These are phyloP conservation scores for Xiphorhynchus erythropygius DNA, from an alignment of 2,797 vertebrate genomes.

Conservation along the genomic window DNA sequence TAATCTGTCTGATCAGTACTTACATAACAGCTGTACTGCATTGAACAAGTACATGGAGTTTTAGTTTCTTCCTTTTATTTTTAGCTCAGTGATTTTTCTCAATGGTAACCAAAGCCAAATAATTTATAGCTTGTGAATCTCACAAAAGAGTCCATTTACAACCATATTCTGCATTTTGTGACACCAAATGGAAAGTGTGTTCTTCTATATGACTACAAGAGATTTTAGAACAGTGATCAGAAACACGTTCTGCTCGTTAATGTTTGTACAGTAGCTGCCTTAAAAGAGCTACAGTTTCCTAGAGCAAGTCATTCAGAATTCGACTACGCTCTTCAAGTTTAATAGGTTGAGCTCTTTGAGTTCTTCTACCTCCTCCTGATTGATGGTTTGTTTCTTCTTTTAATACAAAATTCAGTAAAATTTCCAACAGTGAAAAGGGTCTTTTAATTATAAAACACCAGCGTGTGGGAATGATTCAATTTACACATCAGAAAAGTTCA, in stretches of 20 bases:
- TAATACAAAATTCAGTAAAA: slow-evolving; percentile 71
- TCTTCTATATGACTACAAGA: slow-evolving; percentile 62
- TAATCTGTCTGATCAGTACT: slow-evolving; percentile 6
- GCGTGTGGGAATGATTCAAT: slow-evolving; percentile 63
- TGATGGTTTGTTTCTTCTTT: slow-evolving; percentile 71
- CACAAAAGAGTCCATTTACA: slow-evolving; percentile 55
- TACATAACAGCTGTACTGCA: slow-evolving; percentile 21
- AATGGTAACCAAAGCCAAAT: slow-evolving; percentile 51
- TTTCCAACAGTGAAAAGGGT: slow-evolving; percentile 61
- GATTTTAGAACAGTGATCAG: slow-evolving; percentile 50
- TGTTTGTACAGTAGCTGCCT: slow-evolving; percentile 39
- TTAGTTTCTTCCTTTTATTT: not conserved
- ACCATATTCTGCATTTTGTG: slow-evolving; percentile 51
- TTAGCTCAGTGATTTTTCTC: slow-evolving; percentile 64
- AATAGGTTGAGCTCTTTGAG: slow-evolving; percentile 64
- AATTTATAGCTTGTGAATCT: slow-evolving; percentile 67
- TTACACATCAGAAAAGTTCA: slow-evolving; percentile 71
- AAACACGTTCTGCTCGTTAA: slow-evolving; percentile 43
- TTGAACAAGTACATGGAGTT: slow-evolving; percentile 12
- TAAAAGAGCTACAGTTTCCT: slow-evolving; percentile 58
- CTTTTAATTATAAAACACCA: slow-evolving; percentile 75
- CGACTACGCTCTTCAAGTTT: slow-evolving; percentile 43
- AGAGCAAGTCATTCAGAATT: slow-evolving; percentile 55
- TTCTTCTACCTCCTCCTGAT: slow-evolving; percentile 57
- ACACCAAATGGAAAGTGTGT: slow-evolving; percentile 64